Base-by-base conservation (phyloP, 2,888 invertebrate species). In the Augiades crinisus region DNA sequence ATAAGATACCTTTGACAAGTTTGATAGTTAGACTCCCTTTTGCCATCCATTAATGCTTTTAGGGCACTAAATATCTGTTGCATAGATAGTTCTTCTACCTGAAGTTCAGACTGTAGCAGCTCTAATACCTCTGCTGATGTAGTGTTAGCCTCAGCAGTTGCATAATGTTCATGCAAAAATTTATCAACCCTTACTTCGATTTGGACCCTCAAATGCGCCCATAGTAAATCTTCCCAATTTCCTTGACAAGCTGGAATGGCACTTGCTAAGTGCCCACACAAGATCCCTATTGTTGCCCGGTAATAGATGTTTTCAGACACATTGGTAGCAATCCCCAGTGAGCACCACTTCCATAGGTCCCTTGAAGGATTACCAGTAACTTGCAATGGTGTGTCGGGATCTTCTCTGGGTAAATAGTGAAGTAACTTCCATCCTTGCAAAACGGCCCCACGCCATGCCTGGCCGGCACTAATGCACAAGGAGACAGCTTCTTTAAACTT, bases 171-270 rank as follows among this genome's bases (percentile, higher is more conserved):
- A 68, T 75, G 78, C 36, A 90, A 63, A 57, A 87, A 87, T 63
- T 73, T 93, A 72, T 98, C 98, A 0, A 98, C 96, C 59, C 94
- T 91, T 8, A 94, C 92, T 72, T 98, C 98, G 54, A 98, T 94
- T 72, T 96, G 92, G 0, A 94, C 92, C 68, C 93, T 93, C 58
- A 96, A 88, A 75, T 96, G 94, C 1, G 96, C 95, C 98, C 98
- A 99, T 17, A 98, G 83, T 56, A 94, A 87, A 77, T 99, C 98
- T 67, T 96, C 94, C 98, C 98, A 99, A 17, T 92, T 93, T n/a
- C 90, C 88, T 62, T 92, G 85, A 56, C 96, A 94, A 7, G 94
- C 93, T 0, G 94, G 91, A 30, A 98, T 78, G n/a, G 98, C 76
- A 4, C 95, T 92, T 21, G 92, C 88, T 31, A 98, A 80, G 74